These are phyloP conservation scores for Clupea harengus DNA, from an alignment of 2,113 vertebrate genomes.

Conservation along the genomic window DNA sequence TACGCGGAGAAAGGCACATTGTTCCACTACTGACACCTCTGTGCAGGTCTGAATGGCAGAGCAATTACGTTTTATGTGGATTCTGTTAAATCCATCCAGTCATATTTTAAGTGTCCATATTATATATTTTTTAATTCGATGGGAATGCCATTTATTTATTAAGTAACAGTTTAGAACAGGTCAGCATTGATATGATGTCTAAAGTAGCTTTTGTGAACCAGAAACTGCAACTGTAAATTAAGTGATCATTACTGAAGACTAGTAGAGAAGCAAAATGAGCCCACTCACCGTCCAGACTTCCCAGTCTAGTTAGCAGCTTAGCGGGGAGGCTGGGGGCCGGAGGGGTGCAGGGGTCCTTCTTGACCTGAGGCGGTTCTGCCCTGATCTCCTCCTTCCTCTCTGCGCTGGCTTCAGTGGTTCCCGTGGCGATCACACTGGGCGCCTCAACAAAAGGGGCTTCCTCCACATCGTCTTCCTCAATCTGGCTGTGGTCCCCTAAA, in stretches of 20 bases:
- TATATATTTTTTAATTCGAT: background rate
- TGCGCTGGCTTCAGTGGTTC: constrained; percentile 34
- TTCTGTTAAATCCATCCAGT: background rate
- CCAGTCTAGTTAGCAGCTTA: constrained; percentile 70
- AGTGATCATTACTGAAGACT: background rate
- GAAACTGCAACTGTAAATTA: background rate
- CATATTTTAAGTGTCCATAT: background rate
- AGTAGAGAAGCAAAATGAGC: background rate
- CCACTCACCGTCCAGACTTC: constrained; percentile 71
- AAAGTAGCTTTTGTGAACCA: background rate
- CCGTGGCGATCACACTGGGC: constrained; percentile 37
- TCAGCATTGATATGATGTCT: background rate
- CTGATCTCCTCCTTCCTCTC: constrained; percentile 52
- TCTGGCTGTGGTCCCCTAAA: constrained; percentile 51
- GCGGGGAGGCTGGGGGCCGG: constrained; percentile 60
- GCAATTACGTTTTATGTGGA: background rate
- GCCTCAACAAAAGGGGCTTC: constrained; percentile 41
- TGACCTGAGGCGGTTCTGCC: constrained; percentile 31
- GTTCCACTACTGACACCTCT: too few relatives aligned
- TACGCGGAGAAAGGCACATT: background rate
- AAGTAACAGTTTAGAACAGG: background rate
- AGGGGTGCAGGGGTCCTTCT: constrained; percentile 62
- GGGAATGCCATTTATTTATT: background rate
- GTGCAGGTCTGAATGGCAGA: background rate
- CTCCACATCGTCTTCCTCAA: constrained; percentile 55